A percentile compares a stretch with the other conserved stretches of the same genome.
Evolutionary conservation across 2,113 vertebrate species (phyloP).

Genomic region (Leucosticte australis): DNA sequence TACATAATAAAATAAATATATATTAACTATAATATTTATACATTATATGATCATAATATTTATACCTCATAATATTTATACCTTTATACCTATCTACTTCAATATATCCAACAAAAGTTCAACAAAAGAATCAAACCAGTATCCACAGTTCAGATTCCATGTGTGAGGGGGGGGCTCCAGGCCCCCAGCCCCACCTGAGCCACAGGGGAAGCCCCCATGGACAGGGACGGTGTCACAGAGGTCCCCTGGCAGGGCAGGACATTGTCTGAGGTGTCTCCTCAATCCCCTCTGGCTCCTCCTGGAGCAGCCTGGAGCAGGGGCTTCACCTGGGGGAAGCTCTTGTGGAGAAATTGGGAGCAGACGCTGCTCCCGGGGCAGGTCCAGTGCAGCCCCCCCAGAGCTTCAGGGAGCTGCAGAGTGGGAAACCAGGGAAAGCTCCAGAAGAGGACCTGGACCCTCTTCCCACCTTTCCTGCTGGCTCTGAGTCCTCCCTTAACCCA

Average conservation of each 20-base stretch:
- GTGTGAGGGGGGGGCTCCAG: background rate
- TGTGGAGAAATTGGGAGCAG: background rate
- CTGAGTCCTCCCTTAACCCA: background rate
- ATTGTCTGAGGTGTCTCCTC: fast-evolving
- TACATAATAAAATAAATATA: too few relatives aligned
- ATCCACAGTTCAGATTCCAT: background rate
- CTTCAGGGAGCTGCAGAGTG: background rate
- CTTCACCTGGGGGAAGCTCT: background rate
- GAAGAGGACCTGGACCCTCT: background rate
- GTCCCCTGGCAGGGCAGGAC: background rate
- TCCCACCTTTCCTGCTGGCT: background rate
- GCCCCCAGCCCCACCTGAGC: fast-evolving
- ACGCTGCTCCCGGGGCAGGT: fast-evolving
- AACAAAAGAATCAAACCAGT: background rate
- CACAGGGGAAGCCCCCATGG: fast-evolving
- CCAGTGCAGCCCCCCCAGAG: fast-evolving
- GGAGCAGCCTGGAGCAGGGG: background rate
- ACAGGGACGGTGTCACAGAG: background rate
- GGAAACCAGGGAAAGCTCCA: background rate
- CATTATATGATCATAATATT: too few relatives aligned
- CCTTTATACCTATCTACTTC: background rate
- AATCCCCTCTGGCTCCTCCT: background rate
- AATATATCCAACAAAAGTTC: background rate
- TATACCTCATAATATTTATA: too few relatives aligned
- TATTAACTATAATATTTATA: too few relatives aligned